Evolutionary conservation across 2,888 invertebrate genomes (phyloP).

Genomic region (Syrphus vitripennis): DNA sequence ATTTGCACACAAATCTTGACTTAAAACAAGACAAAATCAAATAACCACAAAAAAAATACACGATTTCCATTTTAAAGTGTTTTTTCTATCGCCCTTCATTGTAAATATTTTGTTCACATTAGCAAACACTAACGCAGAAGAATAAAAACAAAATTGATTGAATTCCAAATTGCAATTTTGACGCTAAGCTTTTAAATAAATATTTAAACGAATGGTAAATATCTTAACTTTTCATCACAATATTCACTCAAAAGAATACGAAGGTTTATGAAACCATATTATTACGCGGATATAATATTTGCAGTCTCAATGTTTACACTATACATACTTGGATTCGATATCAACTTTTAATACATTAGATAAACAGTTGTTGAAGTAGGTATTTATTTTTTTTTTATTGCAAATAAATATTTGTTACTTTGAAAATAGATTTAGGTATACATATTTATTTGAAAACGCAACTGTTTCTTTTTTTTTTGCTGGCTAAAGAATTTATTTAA

Average conservation of each 20-base stretch:
- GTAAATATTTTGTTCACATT: neutral
- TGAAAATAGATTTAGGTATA: neutral
- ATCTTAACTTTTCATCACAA: neutral
- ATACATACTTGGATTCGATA: neutral
- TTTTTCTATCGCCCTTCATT: neutral
- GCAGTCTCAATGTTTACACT: neutral
- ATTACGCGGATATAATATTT: neutral
- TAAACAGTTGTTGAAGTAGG: neutral
- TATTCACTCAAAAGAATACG: neutral
- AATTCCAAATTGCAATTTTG: slow-evolving; percentile 6
- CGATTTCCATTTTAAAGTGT: neutral
- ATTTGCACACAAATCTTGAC: neutral
- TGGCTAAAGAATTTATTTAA: neutral
- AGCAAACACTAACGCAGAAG: neutral
- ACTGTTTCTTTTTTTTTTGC: no score
- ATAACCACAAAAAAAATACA: neutral
- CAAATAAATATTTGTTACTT: neutral
- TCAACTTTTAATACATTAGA: neutral
- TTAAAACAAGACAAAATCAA: neutral
- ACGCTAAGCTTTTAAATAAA: slow-evolving; percentile 1
- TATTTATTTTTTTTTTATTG: neutral
- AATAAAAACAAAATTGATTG: neutral
- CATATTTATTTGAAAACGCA: neutral
- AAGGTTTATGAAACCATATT: neutral
- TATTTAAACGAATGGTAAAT: neutral